Percentiles rank a stretch among this genome's conserved stretches.
Evolutionary conservation across 2,888 invertebrate species (phyloP).

Genomic region (Halictus quadricinctus): DNA sequence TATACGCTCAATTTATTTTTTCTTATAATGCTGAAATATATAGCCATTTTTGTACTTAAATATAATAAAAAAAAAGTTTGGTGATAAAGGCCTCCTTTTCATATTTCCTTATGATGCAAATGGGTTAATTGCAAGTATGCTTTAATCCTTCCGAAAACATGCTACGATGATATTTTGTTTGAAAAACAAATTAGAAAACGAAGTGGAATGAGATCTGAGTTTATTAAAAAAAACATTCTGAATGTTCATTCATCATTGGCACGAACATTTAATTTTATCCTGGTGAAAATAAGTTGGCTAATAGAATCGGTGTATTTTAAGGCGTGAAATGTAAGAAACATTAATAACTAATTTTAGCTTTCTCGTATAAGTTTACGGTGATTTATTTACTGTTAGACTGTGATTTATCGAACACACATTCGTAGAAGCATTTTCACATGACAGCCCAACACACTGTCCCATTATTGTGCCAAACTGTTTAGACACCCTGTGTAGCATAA

Average conservation of each 20-base stretch:
- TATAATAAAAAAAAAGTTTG: too few species aligned
- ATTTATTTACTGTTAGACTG: too few species aligned
- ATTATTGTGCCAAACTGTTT: slow-evolving; percentile 1
- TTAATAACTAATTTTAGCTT: background rate
- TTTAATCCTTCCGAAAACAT: background rate
- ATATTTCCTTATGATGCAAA: too few species aligned
- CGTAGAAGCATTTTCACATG: background rate
- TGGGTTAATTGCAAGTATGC: background rate
- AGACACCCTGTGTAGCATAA: slow-evolving; percentile 12
- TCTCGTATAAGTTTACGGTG: too few species aligned
- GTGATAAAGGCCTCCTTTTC: too few species aligned
- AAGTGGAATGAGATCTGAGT: background rate
- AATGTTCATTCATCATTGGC: background rate
- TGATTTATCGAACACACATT: background rate
- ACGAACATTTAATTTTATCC: background rate
- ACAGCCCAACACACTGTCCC: background rate
- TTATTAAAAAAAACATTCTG: background rate
- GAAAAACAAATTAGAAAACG: background rate
- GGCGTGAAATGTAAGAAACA: background rate
- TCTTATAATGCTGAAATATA: too few species aligned
- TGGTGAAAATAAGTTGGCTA: background rate
- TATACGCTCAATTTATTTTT: too few species aligned
- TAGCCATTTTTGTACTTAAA: too few species aligned
- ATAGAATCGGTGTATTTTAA: background rate
- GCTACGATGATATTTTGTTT: background rate